Conservation (phyloP, 2,888 invertebrate genomes). For the Calliphora vomitoria region DNA sequence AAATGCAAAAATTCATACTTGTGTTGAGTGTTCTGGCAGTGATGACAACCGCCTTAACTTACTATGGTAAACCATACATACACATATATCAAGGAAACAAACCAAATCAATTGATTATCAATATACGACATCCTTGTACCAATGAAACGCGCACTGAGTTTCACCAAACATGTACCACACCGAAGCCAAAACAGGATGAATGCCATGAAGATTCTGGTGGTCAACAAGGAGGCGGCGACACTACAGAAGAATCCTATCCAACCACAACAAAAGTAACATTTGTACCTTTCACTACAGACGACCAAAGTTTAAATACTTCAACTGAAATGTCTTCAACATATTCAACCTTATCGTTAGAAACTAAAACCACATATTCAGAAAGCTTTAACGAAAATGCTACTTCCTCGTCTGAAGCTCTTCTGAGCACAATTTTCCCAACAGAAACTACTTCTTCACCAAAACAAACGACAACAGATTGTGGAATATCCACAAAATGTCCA, state of each 20-base stretch:
- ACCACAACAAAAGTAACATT: no score
- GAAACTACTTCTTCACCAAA: not conserved
- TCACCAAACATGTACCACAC: not conserved
- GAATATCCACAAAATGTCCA: no score
- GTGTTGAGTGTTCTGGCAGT: not conserved
- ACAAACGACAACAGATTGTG: no score
- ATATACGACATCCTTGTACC: not conserved
- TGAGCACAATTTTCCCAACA: not conserved
- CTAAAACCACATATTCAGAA: not conserved
- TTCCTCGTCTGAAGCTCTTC: not conserved
- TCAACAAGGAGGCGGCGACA: not conserved
- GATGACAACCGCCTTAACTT: not conserved
- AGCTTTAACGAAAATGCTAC: not conserved
- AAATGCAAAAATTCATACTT: not conserved
- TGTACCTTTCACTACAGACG: no score
- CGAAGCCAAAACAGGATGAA: not conserved
- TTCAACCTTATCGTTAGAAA: not conserved
- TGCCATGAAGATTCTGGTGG: not conserved
- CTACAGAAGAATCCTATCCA: not conserved
- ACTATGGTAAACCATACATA: not conserved
- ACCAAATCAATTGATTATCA: not conserved
- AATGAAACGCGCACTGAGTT: not conserved
- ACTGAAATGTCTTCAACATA: no score
- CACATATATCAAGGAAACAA: not conserved
- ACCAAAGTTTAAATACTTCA: no score